Percentiles rank a stretch among this genome's conserved stretches.
Conservation (phyloP, 1,140 invertebrate genomes). For the Drosophila saltans region DNA sequence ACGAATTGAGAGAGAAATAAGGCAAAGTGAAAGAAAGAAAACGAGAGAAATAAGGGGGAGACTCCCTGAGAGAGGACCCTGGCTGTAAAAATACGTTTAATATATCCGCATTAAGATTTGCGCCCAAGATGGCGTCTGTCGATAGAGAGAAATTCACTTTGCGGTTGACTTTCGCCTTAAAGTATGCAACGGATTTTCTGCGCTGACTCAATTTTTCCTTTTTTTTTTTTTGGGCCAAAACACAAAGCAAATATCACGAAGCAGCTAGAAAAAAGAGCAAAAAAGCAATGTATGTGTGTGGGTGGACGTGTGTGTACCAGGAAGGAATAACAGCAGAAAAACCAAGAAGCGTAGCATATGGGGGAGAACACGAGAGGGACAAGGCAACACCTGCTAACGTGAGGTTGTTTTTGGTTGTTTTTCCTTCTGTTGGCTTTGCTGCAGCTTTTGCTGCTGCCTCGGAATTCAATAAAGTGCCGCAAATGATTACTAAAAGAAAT, state of each 20-base stretch:
- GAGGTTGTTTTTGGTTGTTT: conserved; percentile 36
- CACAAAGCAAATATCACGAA: conserved; percentile 57
- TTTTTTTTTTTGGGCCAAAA: conserved; percentile 23
- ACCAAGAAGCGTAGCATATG: conserved; percentile 17
- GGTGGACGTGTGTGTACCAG: conserved; percentile 28
- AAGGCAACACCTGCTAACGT: conserved; percentile 54
- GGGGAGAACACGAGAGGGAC: neutral
- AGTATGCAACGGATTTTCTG: conserved; percentile 55
- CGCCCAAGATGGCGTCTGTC: conserved; percentile 52
- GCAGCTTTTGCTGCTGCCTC: conserved; percentile 23
- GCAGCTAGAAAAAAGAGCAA: conserved; percentile 24
- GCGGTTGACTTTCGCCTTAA: conserved; percentile 60
- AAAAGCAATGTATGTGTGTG: conserved; percentile 3
- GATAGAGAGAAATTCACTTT: conserved; percentile 70
- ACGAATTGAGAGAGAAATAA: conserved; percentile 48
- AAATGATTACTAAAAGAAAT: conserved; percentile 63
- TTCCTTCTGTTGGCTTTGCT: neutral
- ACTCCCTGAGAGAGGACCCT: conserved; percentile 28
- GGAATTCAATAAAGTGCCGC: conserved; percentile 71
- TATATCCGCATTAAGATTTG: conserved; percentile 77
- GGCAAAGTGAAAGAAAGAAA: conserved; percentile 25
- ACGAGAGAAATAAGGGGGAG: conserved; percentile 3
- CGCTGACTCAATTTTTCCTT: conserved; percentile 9
- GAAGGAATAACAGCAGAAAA: conserved; percentile 40
- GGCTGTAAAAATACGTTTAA: conserved; percentile 80